Percentiles rank a stretch among this genome's conserved stretches.
These are phyloP conservation scores for Plebejus melissa DNA, from an alignment of 2,888 invertebrate species.

Conservation along the genomic window DNA sequence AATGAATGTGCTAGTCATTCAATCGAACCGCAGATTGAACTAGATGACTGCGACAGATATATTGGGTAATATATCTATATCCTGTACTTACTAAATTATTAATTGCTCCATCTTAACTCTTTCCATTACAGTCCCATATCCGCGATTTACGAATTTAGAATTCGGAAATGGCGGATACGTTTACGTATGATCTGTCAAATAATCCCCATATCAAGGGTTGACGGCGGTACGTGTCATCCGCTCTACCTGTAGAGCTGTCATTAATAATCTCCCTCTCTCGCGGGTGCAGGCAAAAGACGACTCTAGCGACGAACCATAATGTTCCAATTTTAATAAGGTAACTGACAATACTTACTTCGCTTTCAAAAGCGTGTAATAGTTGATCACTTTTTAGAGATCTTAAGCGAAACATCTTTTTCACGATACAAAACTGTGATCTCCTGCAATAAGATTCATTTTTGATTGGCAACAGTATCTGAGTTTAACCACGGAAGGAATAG, in stretches of 20 bases:
- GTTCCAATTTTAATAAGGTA: background rate
- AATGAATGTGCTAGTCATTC: no score
- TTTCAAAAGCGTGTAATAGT: slow-evolving; percentile 31
- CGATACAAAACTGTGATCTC: slow-evolving; percentile 29
- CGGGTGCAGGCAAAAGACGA: background rate
- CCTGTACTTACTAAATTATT: background rate
- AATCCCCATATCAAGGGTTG: slow-evolving; percentile 73
- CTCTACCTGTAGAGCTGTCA: slow-evolving; percentile 61
- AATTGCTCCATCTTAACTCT: background rate
- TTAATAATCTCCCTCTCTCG: slow-evolving; percentile 45
- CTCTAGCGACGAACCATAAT: background rate
- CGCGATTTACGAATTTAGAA: slow-evolving; percentile 10
- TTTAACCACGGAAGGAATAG: slow-evolving; percentile 66
- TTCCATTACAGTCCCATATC: background rate
- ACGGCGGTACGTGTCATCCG: slow-evolving; percentile 71
- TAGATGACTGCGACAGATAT: no score
- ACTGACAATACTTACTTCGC: slow-evolving; percentile 47
- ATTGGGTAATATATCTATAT: no score
- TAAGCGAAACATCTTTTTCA: background rate
- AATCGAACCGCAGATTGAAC: no score
- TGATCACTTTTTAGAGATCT: slow-evolving; percentile 10
- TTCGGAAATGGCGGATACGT: slow-evolving; percentile 42
- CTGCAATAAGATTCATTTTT: slow-evolving; percentile 27
- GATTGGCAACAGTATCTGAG: slow-evolving; percentile 27
- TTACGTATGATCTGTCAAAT: slow-evolving; percentile 68